Percentiles rank a stretch among this genome's conserved stretches.
Evolutionary conservation across 2,797 vertebrate species (phyloP).

Genomic region (Scomberomorus guttatus): DNA sequence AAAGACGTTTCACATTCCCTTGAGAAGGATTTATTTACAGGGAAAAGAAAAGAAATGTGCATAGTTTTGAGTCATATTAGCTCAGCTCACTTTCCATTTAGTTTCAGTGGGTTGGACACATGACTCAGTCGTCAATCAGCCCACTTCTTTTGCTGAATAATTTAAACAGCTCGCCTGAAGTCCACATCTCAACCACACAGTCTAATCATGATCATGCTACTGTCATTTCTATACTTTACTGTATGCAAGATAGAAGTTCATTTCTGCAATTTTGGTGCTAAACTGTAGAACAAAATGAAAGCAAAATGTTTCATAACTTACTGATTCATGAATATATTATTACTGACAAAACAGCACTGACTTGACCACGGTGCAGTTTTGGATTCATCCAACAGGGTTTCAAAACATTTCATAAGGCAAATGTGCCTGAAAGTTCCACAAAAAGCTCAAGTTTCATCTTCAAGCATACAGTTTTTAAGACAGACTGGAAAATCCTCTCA

Average conservation of each 20-base stretch:
- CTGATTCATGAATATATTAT: neutral
- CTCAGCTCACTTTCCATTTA: constrained; percentile 17
- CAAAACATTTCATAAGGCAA: neutral
- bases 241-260: too few relatives aligned
- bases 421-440: neutral
- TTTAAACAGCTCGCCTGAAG: neutral
- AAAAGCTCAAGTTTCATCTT: neutral
- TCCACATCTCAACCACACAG: neutral
- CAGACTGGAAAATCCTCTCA: neutral
- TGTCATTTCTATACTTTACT: neutral
- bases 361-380: neutral
- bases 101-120: constrained; percentile 2
- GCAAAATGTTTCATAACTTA: neutral
- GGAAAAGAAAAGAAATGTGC: neutral
- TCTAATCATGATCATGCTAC: neutral
- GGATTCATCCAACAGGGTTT: neutral
- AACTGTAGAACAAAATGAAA: neutral
- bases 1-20: constrained; percentile 17
- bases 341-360: neutral
- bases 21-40: constrained; percentile 26
- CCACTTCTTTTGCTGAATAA: constrained; percentile 16
- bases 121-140: constrained; percentile 10
- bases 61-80: constrained; percentile 16
- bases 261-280: neutral
- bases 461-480: neutral